phyloP scores from a whole-genome alignment of 2,888 invertebrate species.

The Leptinotarsa peninsularis region DNA sequence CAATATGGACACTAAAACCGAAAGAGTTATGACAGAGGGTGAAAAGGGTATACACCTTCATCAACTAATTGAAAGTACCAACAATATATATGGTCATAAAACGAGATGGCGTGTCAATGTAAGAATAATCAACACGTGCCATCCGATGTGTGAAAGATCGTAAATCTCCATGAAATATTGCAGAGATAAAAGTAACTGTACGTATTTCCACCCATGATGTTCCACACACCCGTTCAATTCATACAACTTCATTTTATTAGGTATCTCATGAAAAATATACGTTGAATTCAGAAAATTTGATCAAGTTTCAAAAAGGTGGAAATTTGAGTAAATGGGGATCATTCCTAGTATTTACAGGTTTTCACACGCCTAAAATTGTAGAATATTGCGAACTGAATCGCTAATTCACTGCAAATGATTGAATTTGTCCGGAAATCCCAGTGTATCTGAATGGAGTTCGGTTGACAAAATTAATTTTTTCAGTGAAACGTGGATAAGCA shows the following conservation, averaged over 20 bases:
- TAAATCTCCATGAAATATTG: slow-evolving; percentile 35
- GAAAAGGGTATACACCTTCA: slow-evolving; percentile 37
- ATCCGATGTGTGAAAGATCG: slow-evolving; percentile 27
- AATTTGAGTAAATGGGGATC: no score
- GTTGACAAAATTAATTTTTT: no score
- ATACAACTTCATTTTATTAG: slow-evolving; percentile 9
- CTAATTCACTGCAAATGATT: no score
- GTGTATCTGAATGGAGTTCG: no score
- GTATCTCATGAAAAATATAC: not conserved
- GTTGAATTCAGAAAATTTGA: not conserved
- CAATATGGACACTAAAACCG: slow-evolving; percentile 37
- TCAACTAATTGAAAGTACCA: slow-evolving; percentile 50
- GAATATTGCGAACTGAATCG: no score
- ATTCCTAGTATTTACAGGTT: no score
- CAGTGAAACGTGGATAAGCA: no score
- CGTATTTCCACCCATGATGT: slow-evolving; percentile 21
- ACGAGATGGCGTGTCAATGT: slow-evolving; percentile 54
- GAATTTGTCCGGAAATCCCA: no score
- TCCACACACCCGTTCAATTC: slow-evolving; percentile 4
- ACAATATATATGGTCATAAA: slow-evolving; percentile 30
- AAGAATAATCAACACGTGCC: slow-evolving; percentile 49
- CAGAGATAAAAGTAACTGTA: slow-evolving; percentile 19
- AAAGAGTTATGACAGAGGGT: slow-evolving; percentile 32
- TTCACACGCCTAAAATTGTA: no score
- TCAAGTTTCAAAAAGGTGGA: not conserved